phyloP scores from a whole-genome alignment of 1,140 invertebrate species.

The Camponotus pennsylvanicus region DNA sequence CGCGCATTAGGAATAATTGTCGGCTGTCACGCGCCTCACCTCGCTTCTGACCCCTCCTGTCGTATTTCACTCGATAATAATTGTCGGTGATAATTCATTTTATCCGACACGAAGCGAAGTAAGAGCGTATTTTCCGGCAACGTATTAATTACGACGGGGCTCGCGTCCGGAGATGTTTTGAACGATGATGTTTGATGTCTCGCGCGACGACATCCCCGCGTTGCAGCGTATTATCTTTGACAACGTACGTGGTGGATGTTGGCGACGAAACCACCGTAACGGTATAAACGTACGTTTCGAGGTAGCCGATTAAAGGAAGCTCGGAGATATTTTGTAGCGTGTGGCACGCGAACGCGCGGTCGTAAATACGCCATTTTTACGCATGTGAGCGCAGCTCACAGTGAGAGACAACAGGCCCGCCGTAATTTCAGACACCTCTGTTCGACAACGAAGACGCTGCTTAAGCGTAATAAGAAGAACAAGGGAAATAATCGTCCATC shows the following conservation, averaged over 20 bases:
- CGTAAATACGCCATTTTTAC: constrained; percentile 27
- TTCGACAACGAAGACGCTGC: not conserved
- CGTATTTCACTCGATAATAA: constrained; percentile 71
- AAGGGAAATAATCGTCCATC: constrained; percentile 71
- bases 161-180: constrained; percentile 16
- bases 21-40: constrained; percentile 72
- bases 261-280: constrained; percentile 24
- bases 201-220: constrained; percentile 25
- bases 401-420: not conserved
- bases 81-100: constrained; percentile 72
- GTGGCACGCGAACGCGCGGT: constrained; percentile 12
- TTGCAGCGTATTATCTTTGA: constrained; percentile 39
- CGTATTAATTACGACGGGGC: constrained; percentile 62
- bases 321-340: constrained; percentile 5
- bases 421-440: constrained; percentile 16
- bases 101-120: constrained; percentile 11
- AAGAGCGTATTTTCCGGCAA: constrained; percentile 61
- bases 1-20: constrained; percentile 72
- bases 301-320: constrained; percentile 25
- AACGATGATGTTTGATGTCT: not conserved
- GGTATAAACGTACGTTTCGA: constrained; percentile 6
- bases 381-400: too few species aligned
- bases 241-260: not conserved
- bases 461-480: constrained; percentile 63
- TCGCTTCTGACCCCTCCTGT: constrained; percentile 58